These are phyloP conservation scores for Parochlus steinenii DNA, from an alignment of 2,888 invertebrate genomes.

Conservation along the genomic window DNA sequence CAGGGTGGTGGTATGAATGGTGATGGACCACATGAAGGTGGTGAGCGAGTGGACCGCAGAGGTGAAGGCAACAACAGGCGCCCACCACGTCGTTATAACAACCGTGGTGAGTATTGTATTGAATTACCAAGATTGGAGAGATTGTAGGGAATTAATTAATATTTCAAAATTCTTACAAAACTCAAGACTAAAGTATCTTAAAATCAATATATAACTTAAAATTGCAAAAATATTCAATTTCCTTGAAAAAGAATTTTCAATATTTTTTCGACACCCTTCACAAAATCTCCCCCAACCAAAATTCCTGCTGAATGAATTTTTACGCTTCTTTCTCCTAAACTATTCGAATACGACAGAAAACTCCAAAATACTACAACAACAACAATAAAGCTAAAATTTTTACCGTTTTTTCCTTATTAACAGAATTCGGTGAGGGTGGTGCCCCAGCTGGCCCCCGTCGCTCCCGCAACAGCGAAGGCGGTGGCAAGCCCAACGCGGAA, in stretches of 20 bases:
- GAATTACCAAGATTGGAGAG: not conserved
- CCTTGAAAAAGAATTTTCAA: too few relatives aligned
- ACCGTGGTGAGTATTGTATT: conserved; percentile 16
- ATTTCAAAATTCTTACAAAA: too few relatives aligned
- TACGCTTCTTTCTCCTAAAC: conserved; percentile 3
- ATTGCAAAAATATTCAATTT: too few relatives aligned
- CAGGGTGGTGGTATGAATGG: conserved; percentile 29
- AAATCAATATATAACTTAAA: too few relatives aligned
- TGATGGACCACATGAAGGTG: too few relatives aligned
- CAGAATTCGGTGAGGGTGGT: conserved; percentile 30
- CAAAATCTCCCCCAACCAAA: too few relatives aligned
- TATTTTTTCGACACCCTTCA: too few relatives aligned
- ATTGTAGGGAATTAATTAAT: too few relatives aligned
- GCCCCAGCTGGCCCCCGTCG: conserved; percentile 33
- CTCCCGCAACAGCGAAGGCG: conserved; percentile 2
- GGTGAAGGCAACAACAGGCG: conserved; percentile 19
- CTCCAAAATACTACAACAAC: not conserved
- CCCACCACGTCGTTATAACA: conserved; percentile 29
- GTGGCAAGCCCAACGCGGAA: conserved; percentile 7
- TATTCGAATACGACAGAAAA: not conserved
- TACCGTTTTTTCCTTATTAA: conserved; percentile 13
- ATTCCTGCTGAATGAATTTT: too few relatives aligned
- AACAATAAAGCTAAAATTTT: not conserved
- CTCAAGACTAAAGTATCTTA: too few relatives aligned
- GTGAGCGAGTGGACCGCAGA: conserved; percentile 9